These are phyloP conservation scores for Chionoecetes opilio DNA, from an alignment of 1,140 invertebrate species.

Conservation along the genomic window DNA sequence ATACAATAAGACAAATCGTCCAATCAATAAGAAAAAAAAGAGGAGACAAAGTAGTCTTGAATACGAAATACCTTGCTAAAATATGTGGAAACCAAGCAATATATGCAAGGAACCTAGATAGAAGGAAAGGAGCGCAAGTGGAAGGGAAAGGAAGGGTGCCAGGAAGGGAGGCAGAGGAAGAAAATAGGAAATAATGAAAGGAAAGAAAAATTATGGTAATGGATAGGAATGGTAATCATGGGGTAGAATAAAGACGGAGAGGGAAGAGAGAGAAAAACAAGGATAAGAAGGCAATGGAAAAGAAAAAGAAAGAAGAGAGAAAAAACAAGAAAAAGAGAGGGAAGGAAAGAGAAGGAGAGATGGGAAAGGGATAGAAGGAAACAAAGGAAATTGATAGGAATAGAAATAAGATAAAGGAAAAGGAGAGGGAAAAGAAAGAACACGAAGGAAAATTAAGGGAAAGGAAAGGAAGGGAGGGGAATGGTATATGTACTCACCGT, in stretches of 20 bases:
- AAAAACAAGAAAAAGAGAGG: background rate
- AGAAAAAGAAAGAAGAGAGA: background rate
- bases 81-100: too few species aligned
- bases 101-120: too few species aligned
- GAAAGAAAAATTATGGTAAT: too few species aligned
- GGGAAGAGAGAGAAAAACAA: constrained; percentile 9
- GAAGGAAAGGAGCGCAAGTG: background rate
- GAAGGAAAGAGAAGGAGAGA: background rate
- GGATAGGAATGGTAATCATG: too few species aligned
- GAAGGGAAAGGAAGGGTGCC: background rate
- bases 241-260: too few species aligned
- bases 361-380: background rate
- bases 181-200: too few species aligned
- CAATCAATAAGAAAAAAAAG: too few species aligned
- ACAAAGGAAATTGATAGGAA: background rate
- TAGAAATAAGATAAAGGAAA: too few species aligned
- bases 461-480: background rate
- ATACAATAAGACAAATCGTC: too few species aligned
- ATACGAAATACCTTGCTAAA: too few species aligned
- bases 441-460: background rate
- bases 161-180: too few species aligned
- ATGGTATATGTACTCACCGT: constrained; percentile 3
- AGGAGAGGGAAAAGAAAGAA: background rate
- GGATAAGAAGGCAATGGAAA: background rate
- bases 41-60: too few species aligned